Evolutionary conservation across 1,140 invertebrate species (phyloP).

Genomic region (Zaprionus davidi): DNA sequence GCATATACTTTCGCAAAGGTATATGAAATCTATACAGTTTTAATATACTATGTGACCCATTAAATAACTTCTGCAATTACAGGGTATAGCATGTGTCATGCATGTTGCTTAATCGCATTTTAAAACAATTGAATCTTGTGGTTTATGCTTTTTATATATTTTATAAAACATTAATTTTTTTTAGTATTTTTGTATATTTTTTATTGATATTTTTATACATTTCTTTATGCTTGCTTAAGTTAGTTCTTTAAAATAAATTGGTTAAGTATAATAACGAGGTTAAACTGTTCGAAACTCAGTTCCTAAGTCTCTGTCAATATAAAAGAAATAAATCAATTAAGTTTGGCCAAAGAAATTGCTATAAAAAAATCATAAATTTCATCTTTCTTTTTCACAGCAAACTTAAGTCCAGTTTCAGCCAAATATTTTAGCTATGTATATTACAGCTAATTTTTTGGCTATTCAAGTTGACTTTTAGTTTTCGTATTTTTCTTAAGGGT

Average conservation of each 20-base stretch:
- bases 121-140: background rate
- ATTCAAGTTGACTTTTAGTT: slow-evolving; percentile 1
- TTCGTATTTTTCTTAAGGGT: background rate
- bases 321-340: background rate
- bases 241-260: no score
- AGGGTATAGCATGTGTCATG: background rate
- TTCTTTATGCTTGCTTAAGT: no score
- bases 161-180: background rate
- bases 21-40: no score
- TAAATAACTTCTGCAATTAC: background rate
- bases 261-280: no score
- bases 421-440: no score
- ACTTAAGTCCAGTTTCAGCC: background rate
- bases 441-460: background rate
- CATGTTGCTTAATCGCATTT: background rate
- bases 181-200: no score
- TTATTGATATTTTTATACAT: no score
- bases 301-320: no score
- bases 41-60: background rate
- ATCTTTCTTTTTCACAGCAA: background rate
- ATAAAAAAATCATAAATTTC: background rate
- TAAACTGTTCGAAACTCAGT: no score
- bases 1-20: no score
- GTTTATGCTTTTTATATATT: background rate
- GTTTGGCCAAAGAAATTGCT: background rate